Base-by-base conservation (phyloP, 2,113 vertebrate species). In the Pelobates fuscus region DNA sequence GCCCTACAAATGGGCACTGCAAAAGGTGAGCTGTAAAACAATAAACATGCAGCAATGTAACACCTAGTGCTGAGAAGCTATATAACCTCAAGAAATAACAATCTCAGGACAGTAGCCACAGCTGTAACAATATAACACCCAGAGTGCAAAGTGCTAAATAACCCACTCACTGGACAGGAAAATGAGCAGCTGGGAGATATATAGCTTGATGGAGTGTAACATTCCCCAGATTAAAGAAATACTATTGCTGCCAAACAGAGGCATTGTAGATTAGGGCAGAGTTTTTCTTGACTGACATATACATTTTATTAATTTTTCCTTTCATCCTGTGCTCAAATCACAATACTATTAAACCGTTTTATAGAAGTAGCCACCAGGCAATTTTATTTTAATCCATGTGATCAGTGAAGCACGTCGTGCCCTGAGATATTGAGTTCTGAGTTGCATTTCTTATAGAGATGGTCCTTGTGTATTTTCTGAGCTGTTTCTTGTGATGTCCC, bases 81-180 rank as follows among this genome's bases (percentile, higher is more conserved):
- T 49, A 49, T 49, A 49, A 49, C 44, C 44, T 49, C 44, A 49
- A 49, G 44, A 17, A 49, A 49, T 49, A 49, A 49, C 17, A 37
- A 37, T 5, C 32, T 37, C 32, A 18, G 44, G 44, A 49, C 44
- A 49, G 17, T 17, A 18, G 44, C 44, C 44, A 49, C 44, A 49
- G 44, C 44, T 49, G 44, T 49, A 49, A 49, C 44, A 49, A 49
- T 49, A 49, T 49, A 1, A 49, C 44, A 49, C 44, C 44, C 15
- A 49, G 17, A 14, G 44, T 49, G 44, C 44, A 49, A 49, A 49
- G 12, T 49, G 44, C 44, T 18, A 49, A 17, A 49, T 49, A 17
- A 17, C 44, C 44, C 44, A 49, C 44, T 49, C 12, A 49, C 1
- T 18, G 17, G 44, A 49, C 44, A 49, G 44, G 44, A 49, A 49